phyloP scores from a whole-genome alignment of 2,113 vertebrate species.

The Paratilapia polleni region DNA sequence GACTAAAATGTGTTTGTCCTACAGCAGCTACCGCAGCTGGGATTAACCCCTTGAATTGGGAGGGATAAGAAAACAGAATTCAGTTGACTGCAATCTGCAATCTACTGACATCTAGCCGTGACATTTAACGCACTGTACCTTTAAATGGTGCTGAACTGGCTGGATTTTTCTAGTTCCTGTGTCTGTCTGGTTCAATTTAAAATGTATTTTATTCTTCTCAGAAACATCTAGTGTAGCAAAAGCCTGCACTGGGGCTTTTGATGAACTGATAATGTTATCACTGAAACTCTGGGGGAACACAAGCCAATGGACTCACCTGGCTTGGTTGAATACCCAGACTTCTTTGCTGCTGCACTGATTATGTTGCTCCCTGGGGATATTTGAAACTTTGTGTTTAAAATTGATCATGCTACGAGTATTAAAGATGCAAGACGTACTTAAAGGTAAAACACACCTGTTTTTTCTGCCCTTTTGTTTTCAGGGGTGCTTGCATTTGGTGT shows the following conservation, averaged over 20 bases:
- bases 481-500: constrained; percentile 46
- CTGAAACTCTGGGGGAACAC: constrained; percentile 9
- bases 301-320: constrained; percentile 22
- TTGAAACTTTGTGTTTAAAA: background rate
- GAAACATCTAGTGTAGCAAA: constrained; percentile 55
- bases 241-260: constrained; percentile 49
- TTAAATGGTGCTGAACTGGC: no score
- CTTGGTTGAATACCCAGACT: constrained; percentile 49
- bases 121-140: no score
- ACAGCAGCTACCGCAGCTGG: no score
- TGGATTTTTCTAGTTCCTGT: no score
- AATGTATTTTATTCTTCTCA: background rate
- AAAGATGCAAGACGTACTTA: background rate
- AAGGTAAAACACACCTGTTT: background rate
- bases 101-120: no score
- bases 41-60: no score
- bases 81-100: no score
- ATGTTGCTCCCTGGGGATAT: constrained; percentile 48
- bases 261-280: constrained; percentile 52
- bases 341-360: constrained; percentile 50
- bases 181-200: background rate
- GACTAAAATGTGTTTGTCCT: no score
- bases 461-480: background rate
- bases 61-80: no score
- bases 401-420: background rate